Percentiles rank a stretch among this genome's conserved stretches.
These are phyloP conservation scores for Trichosurus vulpecula DNA, from an alignment of 2,797 vertebrate species.

Conservation along the genomic window DNA sequence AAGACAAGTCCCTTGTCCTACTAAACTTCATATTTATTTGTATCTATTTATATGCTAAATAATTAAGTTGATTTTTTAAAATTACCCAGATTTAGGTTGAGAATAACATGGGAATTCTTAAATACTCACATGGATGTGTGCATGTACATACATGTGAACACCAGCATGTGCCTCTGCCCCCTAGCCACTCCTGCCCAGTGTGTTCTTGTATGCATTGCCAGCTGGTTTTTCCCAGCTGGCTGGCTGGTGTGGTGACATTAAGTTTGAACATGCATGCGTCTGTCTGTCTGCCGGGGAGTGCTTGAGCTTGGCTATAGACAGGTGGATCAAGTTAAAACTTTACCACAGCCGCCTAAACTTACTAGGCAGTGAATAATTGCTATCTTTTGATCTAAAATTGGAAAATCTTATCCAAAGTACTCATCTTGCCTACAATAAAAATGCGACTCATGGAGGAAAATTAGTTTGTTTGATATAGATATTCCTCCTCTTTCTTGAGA, in stretches of 20 bases:
- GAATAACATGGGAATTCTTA: neutral
- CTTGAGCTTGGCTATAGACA: neutral
- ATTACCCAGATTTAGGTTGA: neutral
- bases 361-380: constrained; percentile 52
- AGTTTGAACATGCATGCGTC: neutral
- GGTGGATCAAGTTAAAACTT: constrained; percentile 55
- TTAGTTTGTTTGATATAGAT: constrained; percentile 32
- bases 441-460: constrained; percentile 31
- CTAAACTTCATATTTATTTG: neutral
- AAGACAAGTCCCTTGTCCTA: neutral
- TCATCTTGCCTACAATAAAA: constrained; percentile 52
- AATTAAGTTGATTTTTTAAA: neutral
- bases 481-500: neutral
- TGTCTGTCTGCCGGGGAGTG: neutral
- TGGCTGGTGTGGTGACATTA: neutral
- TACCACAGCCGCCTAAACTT: constrained; percentile 44
- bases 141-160: neutral
- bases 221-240: neutral
- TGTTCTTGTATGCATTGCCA: neutral
- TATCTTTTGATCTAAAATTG: constrained; percentile 66
- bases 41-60: neutral
- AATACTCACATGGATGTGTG: neutral
- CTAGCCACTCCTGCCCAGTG: neutral
- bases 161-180: neutral
- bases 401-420: constrained; percentile 15